phyloP scores from a whole-genome alignment of 2,113 vertebrate genomes.

The Embiotoca jacksoni region DNA sequence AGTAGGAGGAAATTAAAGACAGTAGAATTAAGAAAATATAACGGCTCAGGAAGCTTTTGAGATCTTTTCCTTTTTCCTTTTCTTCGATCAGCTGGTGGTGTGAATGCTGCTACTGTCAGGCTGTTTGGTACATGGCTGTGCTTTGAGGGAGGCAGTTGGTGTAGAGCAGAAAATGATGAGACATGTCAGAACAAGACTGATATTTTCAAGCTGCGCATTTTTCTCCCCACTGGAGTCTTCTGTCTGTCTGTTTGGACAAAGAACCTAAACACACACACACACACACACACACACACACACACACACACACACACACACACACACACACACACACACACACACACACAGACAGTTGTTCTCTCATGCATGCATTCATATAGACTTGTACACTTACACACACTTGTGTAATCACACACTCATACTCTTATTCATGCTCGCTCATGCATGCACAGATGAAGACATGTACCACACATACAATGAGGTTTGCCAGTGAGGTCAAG shows the following conservation, averaged over 20 bases:
- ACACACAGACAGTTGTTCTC: constrained; percentile 8
- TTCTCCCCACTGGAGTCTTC: constrained; percentile 58
- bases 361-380: constrained; percentile 7
- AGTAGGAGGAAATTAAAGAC: too few species aligned
- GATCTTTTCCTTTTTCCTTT: background rate
- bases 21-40: too few species aligned
- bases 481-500: background rate
- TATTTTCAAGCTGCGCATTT: constrained; percentile 73
- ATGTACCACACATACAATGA: background rate
- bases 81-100: constrained; percentile 1
- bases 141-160: constrained; percentile 45
- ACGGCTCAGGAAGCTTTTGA: background rate
- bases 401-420: constrained; percentile 42
- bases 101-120: constrained; percentile 40
- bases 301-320: constrained; percentile 32
- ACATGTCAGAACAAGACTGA: constrained; percentile 79
- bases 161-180: constrained; percentile 69
- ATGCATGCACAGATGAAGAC: constrained; percentile 22
- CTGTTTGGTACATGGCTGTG: constrained; percentile 22
- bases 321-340: constrained; percentile 20
- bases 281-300: constrained; percentile 13
- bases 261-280: constrained; percentile 50
- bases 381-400: constrained; percentile 21
- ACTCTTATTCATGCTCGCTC: constrained; percentile 31
- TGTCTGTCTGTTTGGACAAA: constrained; percentile 70